These are phyloP conservation scores for Pagrus major DNA, from an alignment of 2,113 vertebrate species.

Conservation along the genomic window DNA sequence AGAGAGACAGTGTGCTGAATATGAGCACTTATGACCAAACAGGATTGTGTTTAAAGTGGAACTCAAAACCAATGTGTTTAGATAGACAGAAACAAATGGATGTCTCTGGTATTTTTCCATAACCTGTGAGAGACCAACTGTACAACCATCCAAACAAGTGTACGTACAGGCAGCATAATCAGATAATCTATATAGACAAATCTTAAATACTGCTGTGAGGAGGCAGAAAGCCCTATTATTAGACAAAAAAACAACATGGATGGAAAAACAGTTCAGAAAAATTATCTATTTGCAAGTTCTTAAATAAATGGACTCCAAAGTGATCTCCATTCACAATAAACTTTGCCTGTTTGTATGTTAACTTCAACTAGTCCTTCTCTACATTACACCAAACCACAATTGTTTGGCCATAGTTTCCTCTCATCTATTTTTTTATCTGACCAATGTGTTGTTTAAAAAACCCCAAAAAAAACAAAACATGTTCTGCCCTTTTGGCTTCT, in stretches of 20 bases:
- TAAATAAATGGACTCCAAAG: not conserved
- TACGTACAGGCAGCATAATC: constrained; percentile 4
- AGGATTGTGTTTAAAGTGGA: not conserved
- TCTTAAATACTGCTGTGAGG: not conserved
- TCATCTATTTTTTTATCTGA: not conserved
- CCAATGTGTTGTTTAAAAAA: constrained; percentile 25
- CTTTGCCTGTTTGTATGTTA: not conserved
- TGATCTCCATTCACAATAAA: not conserved
- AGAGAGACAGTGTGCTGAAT: not conserved
- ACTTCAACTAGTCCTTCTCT: constrained; percentile 2
- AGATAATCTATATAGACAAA: not conserved
- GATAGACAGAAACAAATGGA: not conserved
- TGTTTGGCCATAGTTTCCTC: not conserved
- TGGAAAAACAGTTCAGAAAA: not conserved
- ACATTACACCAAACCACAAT: not conserved
- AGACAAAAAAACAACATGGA: not conserved
- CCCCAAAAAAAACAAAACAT: too few species aligned
- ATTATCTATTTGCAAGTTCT: not conserved
- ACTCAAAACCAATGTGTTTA: constrained; percentile 1
- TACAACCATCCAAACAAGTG: constrained; percentile 6
- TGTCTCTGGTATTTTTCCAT: not conserved
- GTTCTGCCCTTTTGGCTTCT: not conserved
- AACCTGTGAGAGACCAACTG: not conserved
- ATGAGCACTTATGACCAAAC: not conserved
- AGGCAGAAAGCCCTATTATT: not conserved